Evolutionary conservation across 2,113 vertebrate genomes (phyloP).

Genomic region (Pampusana beccarii): DNA sequence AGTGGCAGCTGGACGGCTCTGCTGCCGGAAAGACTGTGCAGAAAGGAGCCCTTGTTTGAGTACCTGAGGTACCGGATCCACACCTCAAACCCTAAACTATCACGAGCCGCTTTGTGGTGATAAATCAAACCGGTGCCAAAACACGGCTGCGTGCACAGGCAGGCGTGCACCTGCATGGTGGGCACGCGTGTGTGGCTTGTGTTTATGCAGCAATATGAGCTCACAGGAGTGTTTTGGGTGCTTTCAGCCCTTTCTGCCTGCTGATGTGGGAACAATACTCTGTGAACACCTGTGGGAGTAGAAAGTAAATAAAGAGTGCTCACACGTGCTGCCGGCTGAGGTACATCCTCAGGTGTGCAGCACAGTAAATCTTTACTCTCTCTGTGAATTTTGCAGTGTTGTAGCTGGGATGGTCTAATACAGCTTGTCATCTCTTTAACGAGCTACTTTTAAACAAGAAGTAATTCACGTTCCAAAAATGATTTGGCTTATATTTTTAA

Average conservation of each 20-base stretch:
- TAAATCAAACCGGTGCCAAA: neutral
- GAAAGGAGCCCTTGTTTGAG: neutral
- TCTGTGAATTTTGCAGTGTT: neutral
- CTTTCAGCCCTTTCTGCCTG: neutral
- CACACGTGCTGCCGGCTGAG: neutral
- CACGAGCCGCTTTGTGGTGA: accelerated
- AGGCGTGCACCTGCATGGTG: neutral
- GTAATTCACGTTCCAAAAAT: neutral
- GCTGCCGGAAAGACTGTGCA: neutral
- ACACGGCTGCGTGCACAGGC: neutral
- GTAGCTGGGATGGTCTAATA: neutral
- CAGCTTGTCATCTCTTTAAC: neutral
- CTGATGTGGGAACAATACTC: neutral
- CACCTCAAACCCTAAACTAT: neutral
- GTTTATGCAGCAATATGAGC: neutral
- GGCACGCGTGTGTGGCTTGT: neutral
- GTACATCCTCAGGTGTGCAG: neutral
- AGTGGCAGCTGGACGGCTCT: neutral
- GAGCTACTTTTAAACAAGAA: neutral
- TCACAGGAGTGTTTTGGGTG: neutral
- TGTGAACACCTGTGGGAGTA: neutral
- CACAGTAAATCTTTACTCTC: neutral
- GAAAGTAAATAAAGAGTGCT: neutral
- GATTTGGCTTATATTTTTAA: neutral
- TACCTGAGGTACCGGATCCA: neutral